Evolutionary conservation across 64 coral and sea anemone species (phyloP).

Genomic region (Acropora yongei): DNA sequence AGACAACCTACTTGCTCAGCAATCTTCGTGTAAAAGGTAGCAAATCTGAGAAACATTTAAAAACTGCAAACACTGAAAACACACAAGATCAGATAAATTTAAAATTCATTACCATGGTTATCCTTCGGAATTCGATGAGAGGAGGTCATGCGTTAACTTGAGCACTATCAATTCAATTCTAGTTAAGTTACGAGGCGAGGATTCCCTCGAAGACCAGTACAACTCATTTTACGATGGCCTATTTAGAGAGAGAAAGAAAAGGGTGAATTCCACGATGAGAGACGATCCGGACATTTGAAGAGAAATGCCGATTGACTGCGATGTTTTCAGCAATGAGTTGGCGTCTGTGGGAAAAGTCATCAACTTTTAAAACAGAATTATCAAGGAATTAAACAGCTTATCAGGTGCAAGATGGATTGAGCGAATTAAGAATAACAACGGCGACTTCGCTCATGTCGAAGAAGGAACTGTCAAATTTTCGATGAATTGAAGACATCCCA

Average conservation of each 20-base stretch:
- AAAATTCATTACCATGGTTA: too few species aligned
- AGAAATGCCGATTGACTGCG: neutral
- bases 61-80: too few species aligned
- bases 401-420: conserved; percentile 11
- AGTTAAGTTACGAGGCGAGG: neutral
- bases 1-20: neutral
- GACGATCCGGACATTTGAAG: conserved; percentile 6
- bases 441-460: conserved; percentile 10
- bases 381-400: neutral
- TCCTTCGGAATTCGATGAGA: too few species aligned
- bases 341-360: too few species aligned
- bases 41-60: too few species aligned
- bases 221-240: neutral
- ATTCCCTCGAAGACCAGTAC: neutral
- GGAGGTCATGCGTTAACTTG: too few species aligned
- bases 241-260: conserved; percentile 26
- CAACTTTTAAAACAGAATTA: neutral
- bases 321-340: neutral
- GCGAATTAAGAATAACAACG: conserved; percentile 21
- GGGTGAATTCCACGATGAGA: conserved; percentile 26
- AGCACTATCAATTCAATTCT: neutral
- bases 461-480: conserved; percentile 13
- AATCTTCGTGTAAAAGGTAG: too few species aligned
- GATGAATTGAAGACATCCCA: neutral
- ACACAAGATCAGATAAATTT: too few species aligned